These are phyloP conservation scores for Pterobdella sp. DNA, from an alignment of 2,888 invertebrate species.

Conservation along the genomic window DNA sequence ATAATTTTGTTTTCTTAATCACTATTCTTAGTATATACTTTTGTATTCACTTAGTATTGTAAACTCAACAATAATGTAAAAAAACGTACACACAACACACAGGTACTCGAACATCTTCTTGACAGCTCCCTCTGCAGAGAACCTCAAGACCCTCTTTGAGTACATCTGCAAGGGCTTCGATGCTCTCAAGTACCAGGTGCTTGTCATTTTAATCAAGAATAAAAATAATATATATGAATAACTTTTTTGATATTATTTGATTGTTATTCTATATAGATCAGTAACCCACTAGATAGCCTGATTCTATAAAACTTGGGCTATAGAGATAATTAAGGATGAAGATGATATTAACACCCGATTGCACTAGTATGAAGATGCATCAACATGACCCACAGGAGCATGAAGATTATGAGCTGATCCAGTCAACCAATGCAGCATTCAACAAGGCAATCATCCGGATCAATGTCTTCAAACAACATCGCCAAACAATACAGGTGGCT, in stretches of 20 bases:
- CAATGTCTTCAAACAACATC: slow-evolving; percentile 77
- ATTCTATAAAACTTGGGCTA: too few relatives aligned
- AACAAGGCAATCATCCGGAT: slow-evolving; percentile 90
- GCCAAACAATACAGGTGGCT: slow-evolving; percentile 79
- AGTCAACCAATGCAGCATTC: slow-evolving; percentile 89
- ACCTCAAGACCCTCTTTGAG: slow-evolving; percentile 90
- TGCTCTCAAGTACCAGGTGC: slow-evolving; percentile 68
- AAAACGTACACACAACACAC: too few relatives aligned
- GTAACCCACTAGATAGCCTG: neutral
- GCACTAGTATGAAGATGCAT: neutral
- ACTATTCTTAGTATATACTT: too few relatives aligned
- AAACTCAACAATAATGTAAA: too few relatives aligned
- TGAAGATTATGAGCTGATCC: slow-evolving; percentile 83
- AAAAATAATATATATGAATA: too few relatives aligned
- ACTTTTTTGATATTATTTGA: neutral
- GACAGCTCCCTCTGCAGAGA: slow-evolving; percentile 94
- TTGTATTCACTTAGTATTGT: too few relatives aligned
- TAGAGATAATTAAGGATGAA: neutral
- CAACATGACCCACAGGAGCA: slow-evolving; percentile 49
- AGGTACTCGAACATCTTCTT: slow-evolving; percentile 88
- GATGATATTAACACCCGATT: neutral
- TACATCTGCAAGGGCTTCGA: slow-evolving; percentile 91
- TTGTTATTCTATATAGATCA: neutral
- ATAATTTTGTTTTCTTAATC: too few relatives aligned
- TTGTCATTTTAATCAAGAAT: too few relatives aligned